Evolutionary conservation across 2,113 vertebrate species (phyloP), one percentile per base, ranked within the genome.

Genomic region (Baryphthengus martii): DNA sequence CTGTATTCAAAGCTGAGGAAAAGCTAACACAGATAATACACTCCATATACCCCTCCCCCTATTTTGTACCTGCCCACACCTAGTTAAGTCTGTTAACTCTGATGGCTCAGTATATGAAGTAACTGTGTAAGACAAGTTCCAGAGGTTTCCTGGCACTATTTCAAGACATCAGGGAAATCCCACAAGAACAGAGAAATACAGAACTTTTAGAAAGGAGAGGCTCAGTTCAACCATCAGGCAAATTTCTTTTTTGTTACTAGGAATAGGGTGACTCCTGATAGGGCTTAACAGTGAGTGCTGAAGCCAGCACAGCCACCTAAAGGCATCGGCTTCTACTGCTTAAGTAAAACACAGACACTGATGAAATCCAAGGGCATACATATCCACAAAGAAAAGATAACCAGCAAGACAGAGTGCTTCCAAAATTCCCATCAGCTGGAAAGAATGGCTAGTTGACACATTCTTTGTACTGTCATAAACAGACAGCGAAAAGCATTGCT

Each of bases 61-160:
- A 7, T 25, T 42, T 7, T 37, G 67, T 28, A 37, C 13, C 77
- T 66, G 56, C 70, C 73, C 61, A 74, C 3, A 6, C 1, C 21
- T 82, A 55, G 31, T 18, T 37, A 39, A 29, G 49, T 14, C 23
- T 39, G 53, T 28, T 23, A 35, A 28, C 18, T 70, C 55, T 45
- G 40, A 19, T 0, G 4, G n/a, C n/a, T 39, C 35, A 1, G 50
- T 12, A 19, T 28, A 3, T 6, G 1, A 33, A 52, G 40, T 3
- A 40, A 50, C 7, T 13, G 39, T 37, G 10, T 23, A 21, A 70
- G 33, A 21, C 42, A 78, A 50, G 49, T 35, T 58, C 83, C 90
- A 75, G 61, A 50, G 56, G 56, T 17, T 11, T 75, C 63, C 61
- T 35, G n/a, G 49, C 56, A 39, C 47, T 29, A 4, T 19, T 24